A percentile compares a stretch with the other conserved stretches of the same genome.
phyloP scores from a whole-genome alignment of 2,888 invertebrate genomes.

The Aromia moschata region DNA sequence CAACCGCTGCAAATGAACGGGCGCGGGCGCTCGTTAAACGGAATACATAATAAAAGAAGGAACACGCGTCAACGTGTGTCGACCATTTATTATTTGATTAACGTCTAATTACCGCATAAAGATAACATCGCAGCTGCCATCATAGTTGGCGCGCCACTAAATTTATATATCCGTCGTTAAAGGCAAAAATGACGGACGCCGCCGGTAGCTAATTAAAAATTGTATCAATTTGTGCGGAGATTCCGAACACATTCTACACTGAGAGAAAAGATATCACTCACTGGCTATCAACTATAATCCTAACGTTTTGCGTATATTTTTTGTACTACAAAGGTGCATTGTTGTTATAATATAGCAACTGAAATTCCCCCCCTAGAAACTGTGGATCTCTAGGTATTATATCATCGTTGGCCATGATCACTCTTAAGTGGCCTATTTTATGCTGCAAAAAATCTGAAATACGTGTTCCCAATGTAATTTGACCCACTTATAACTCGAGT shows the following conservation, averaged over 20 bases:
- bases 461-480: too few relatives aligned
- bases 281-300: too few relatives aligned
- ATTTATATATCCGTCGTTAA: conserved; percentile 11
- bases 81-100: conserved; percentile 15
- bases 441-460: too few relatives aligned
- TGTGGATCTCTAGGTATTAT: too few relatives aligned
- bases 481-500: too few relatives aligned
- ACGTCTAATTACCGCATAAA: conserved; percentile 18
- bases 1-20: neutral
- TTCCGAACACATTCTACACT: conserved; percentile 11
- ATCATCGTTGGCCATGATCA: too few relatives aligned
- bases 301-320: too few relatives aligned
- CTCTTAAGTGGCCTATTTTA: too few relatives aligned
- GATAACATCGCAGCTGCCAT: conserved; percentile 9
- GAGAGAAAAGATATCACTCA: too few relatives aligned
- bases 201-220: conserved; percentile 15
- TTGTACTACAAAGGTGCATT: too few relatives aligned
- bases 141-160: neutral
- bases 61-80: neutral
- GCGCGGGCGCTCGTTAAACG: neutral
- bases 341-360: too few relatives aligned
- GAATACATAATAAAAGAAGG: neutral
- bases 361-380: too few relatives aligned
- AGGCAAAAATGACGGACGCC: conserved; percentile 5
- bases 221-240: conserved; percentile 17